Percentiles rank a stretch among this genome's conserved stretches.
Evolutionary conservation across 2,113 vertebrate species (phyloP).

Genomic region (Heterocephalus glaber): DNA sequence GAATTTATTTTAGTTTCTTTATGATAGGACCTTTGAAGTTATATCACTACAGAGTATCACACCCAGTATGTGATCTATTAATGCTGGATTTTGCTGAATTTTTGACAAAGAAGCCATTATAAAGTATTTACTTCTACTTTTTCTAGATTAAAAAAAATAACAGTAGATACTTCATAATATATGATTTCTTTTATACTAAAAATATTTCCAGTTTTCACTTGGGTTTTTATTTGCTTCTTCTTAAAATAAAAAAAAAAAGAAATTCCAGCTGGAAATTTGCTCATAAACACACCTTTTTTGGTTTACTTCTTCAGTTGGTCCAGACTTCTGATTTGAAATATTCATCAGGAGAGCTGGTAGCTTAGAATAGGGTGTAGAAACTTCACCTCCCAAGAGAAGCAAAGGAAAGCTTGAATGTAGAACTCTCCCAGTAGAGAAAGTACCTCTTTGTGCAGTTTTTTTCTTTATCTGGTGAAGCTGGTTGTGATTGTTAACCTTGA

Average conservation of each 20-base stretch:
- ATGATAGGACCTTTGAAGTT: neutral
- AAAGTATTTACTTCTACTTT: constrained; percentile 41
- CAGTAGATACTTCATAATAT: neutral
- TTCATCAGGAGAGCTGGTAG: neutral
- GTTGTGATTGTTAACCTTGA: neutral
- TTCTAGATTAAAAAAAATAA: neutral
- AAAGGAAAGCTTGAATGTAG: neutral
- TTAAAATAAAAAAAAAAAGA: neutral
- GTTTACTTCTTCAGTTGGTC: neutral
- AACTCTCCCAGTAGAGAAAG: neutral
- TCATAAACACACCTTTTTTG: neutral
- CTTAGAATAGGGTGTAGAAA: neutral
- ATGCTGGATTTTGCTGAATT: neutral
- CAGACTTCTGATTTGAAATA: constrained; percentile 15
- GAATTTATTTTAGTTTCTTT: neutral
- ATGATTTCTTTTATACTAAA: neutral
- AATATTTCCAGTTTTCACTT: neutral
- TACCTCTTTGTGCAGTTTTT: neutral
- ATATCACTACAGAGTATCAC: neutral
- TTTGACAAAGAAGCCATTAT: neutral
- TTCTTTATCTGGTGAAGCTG: neutral
- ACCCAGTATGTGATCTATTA: neutral
- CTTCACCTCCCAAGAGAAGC: neutral
- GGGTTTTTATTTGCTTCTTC: neutral
- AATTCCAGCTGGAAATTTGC: neutral